Evolutionary conservation across 2,888 invertebrate genomes (phyloP).

Genomic region (Coleophora flavipennella): DNA sequence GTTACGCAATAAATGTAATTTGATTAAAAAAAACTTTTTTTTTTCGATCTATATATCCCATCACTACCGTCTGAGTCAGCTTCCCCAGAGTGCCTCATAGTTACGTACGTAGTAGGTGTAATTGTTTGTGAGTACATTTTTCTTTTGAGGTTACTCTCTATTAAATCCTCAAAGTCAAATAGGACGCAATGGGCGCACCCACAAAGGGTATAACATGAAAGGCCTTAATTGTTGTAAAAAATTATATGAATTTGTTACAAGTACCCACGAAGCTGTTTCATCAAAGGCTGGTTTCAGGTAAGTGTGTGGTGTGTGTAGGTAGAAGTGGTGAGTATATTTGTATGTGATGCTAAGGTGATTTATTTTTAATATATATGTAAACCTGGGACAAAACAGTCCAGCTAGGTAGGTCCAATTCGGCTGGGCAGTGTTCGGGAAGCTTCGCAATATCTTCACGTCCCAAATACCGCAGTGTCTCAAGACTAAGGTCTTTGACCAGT

Average conservation of each 20-base stretch:
- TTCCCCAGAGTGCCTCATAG: conserved; percentile 58
- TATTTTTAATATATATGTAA: too few species aligned
- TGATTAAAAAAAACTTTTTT: too few species aligned
- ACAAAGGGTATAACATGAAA: conserved; percentile 62
- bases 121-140: conserved; percentile 71
- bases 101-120: conserved; percentile 68
- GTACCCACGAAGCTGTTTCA: conserved; percentile 21
- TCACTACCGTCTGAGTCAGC: conserved; percentile 57
- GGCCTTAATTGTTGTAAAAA: conserved; percentile 66
- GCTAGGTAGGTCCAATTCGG: too few species aligned
- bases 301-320: too few species aligned
- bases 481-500: too few species aligned
- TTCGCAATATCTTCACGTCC: too few species aligned
- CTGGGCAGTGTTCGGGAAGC: too few species aligned
- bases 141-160: conserved; percentile 72
- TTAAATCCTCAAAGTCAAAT: conserved; percentile 66
- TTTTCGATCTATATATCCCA: conserved; percentile 12
- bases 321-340: too few species aligned
- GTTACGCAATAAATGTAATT: too few species aligned
- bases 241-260: conserved; percentile 61
- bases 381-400: too few species aligned
- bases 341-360: too few species aligned
- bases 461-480: too few species aligned
- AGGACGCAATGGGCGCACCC: conserved; percentile 55
- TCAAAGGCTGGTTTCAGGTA: conserved; percentile 38